These are phyloP conservation scores for Magallana nippona DNA, from an alignment of 2,888 invertebrate species.

Conservation along the genomic window DNA sequence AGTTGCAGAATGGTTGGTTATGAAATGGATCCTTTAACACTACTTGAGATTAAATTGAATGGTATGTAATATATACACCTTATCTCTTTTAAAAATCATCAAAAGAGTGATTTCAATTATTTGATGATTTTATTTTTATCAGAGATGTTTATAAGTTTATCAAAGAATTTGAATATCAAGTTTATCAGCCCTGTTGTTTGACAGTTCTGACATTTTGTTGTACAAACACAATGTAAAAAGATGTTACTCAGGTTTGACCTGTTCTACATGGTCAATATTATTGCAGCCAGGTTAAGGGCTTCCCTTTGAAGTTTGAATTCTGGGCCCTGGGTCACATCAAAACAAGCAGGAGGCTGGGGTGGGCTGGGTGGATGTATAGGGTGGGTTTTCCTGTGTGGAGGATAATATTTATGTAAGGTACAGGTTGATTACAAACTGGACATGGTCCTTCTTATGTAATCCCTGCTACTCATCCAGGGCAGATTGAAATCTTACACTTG, in stretches of 20 bases:
- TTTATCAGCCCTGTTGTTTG: neutral
- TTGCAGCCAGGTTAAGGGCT: neutral
- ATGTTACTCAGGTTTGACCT: constrained; percentile 20
- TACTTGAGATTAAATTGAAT: constrained; percentile 10
- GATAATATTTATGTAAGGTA: constrained; percentile 22
- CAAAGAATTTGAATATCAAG: neutral
- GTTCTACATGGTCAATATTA: constrained; percentile 26
- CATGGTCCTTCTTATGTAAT: neutral
- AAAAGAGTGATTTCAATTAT: no score
- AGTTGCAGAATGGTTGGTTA: neutral
- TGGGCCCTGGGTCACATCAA: constrained; percentile 18
- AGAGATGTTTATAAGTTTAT: neutral
- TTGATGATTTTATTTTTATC: no score
- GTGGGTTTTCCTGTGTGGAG: neutral
- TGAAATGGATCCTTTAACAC: constrained; percentile 7
- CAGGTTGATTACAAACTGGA: neutral
- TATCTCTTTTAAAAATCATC: no score
- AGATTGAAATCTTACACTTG: neutral
- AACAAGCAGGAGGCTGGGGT: constrained; percentile 21
- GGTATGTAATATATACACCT: neutral
- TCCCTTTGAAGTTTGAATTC: constrained; percentile 1
- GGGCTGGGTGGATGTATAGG: neutral
- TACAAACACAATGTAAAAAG: neutral
- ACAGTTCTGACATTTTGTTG: constrained; percentile 7
- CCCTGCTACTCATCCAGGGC: neutral